Evolutionary conservation across 2,797 vertebrate genomes (phyloP), one percentile per base, ranked within the genome.

Genomic region (Neosilurus mollespiculum): DNA sequence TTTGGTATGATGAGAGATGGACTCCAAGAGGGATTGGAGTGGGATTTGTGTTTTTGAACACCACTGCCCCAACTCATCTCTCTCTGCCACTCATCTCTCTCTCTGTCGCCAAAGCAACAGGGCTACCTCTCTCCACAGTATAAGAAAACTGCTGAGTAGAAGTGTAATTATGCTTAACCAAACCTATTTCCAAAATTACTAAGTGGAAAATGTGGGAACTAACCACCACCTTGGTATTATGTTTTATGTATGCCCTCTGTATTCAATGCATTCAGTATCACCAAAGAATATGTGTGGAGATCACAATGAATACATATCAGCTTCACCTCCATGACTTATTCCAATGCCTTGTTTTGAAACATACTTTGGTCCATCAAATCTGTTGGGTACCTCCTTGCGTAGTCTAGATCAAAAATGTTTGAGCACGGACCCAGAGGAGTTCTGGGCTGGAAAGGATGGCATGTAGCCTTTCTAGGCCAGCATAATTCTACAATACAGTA

Each of bases 1-100:
- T 51, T 64, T 62, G 37, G 73, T n/a, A 71, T 78, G 64, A n/a
- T 79, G 61, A 65, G 43, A 53, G 43, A 79, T 79, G 16, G 77
- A 65, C 43, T 79, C 62, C 24, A 79, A 79, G 77, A 53, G 61
- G 77, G 61, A 78, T 65, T 78, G 43, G 18, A 78, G 24, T 53
- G 59, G 70, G 79, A 62, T 80, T 72, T 65, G 79, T 26, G 18
- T 76, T 75, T 82, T 24, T 34, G 62, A 10, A 65, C 16, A 56
- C 30, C 7, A 20, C 64, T 51, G 34, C 79, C 53, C 24, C 61
- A 79, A 58, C 62, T 59, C 78, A 37, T 54, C 77, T 64, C 58
- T 78, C 59, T 49, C 75, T 77, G 75, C 3, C 30, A 34, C 49
- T 43, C 69, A 64, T 77, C 56, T 78, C 73, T 62, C 73, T 54